Percentiles rank a stretch among this genome's conserved stretches.
These are phyloP conservation scores for Pseudopodoces humilis DNA, from an alignment of 2,113 vertebrate species.

Conservation along the genomic window DNA sequence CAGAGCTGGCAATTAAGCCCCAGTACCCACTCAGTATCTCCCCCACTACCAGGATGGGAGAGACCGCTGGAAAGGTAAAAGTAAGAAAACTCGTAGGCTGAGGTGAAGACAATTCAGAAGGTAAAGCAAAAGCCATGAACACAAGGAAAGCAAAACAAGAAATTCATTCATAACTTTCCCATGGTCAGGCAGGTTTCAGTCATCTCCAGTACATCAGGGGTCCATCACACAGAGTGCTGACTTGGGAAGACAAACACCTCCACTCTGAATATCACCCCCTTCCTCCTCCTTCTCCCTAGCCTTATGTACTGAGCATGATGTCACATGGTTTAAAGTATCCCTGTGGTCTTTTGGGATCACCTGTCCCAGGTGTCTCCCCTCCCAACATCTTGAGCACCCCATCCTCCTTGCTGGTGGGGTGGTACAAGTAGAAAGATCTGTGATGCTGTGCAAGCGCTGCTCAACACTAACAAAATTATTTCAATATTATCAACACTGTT, in stretches of 20 bases:
- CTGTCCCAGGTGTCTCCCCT: not conserved
- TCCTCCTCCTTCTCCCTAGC: not conserved
- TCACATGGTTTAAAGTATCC: not conserved
- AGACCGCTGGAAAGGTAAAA: not conserved
- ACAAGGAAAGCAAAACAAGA: not conserved
- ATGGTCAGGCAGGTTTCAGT: not conserved
- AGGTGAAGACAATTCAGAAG: not conserved
- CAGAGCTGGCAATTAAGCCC: fast-evolving
- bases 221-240: not conserved
- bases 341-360: not conserved
- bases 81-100: not conserved
- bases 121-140: not conserved
- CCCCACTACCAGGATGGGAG: not conserved
- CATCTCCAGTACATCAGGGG: too few species aligned
- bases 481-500: not conserved
- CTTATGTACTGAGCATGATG: not conserved
- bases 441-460: not conserved
- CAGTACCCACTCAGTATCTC: fast-evolving
- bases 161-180: not conserved
- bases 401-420: not conserved
- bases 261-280: too few species aligned
- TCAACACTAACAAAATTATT: not conserved
- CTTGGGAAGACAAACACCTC: too few species aligned
- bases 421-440: not conserved
- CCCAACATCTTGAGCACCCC: not conserved